phyloP scores from a whole-genome alignment of 2,797 vertebrate genomes.

The Liasis olivaceus region DNA sequence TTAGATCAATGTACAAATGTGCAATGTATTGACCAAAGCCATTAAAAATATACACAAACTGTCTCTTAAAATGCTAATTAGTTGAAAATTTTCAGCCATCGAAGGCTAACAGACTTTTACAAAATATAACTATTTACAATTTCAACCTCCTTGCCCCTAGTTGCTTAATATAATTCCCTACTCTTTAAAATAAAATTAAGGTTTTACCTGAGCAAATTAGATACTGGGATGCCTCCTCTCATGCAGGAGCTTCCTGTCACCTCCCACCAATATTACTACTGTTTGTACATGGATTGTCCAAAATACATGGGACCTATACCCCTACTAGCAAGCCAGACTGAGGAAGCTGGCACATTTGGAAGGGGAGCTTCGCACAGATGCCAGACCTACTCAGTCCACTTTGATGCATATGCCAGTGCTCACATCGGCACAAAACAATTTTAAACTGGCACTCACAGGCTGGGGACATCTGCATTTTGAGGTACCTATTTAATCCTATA shows the following conservation, averaged over 20 bases:
- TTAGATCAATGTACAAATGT: slow-evolving; percentile 55
- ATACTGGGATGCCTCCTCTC: background rate
- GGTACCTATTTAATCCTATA: slow-evolving; percentile 42
- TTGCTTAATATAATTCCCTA: slow-evolving; percentile 21
- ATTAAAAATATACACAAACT: slow-evolving; percentile 48
- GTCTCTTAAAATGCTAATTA: slow-evolving; percentile 52
- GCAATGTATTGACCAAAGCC: slow-evolving; percentile 49
- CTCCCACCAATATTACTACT: background rate
- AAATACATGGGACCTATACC: background rate
- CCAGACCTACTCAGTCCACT: background rate
- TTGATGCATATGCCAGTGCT: background rate
- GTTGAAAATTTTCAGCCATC: slow-evolving; percentile 53
- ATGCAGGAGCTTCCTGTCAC: background rate
- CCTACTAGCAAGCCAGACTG: background rate
- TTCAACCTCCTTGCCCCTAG: slow-evolving; percentile 9
- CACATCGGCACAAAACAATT: slow-evolving; percentile 52
- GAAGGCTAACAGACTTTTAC: slow-evolving; percentile 44
- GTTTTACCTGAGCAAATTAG: slow-evolving; percentile 30
- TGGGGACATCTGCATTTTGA: slow-evolving; percentile 11
- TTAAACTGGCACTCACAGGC: slow-evolving; percentile 45
- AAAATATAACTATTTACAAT: slow-evolving; percentile 40
- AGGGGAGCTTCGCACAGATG: background rate
- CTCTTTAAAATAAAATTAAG: background rate
- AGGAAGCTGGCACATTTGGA: background rate
- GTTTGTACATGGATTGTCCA: background rate